phyloP scores from a whole-genome alignment of 2,113 vertebrate species.

The Triplophysa dalaica region DNA sequence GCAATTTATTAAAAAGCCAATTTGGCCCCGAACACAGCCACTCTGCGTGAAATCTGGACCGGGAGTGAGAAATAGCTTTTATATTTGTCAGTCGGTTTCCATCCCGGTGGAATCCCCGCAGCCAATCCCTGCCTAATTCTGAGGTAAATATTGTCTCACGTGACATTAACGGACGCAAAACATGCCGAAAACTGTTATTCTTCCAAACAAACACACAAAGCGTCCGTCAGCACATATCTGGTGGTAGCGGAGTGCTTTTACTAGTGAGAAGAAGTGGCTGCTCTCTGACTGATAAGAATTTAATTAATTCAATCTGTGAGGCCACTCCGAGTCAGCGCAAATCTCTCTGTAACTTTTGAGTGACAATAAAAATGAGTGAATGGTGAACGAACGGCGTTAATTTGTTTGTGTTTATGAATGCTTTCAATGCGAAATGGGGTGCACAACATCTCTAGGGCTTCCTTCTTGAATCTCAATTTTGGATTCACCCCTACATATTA shows the following conservation, averaged over 20 bases:
- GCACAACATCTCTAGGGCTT: background rate
- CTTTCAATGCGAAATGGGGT: slow-evolving; percentile 10
- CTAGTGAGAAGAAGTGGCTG: slow-evolving; percentile 24
- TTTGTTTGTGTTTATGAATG: slow-evolving; percentile 25
- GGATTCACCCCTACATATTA: background rate
- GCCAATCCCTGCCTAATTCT: slow-evolving; percentile 21
- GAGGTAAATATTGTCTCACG: slow-evolving; percentile 35
- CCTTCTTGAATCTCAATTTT: background rate
- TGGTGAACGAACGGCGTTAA: slow-evolving; percentile 19
- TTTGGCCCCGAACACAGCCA: slow-evolving; percentile 35
- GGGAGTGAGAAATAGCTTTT: slow-evolving; percentile 41
- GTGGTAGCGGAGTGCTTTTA: slow-evolving; percentile 37
- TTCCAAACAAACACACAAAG: slow-evolving; percentile 7
- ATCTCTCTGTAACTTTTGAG: slow-evolving; percentile 10
- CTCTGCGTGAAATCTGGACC: slow-evolving; percentile 28
- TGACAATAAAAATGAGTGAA: background rate
- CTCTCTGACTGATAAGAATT: slow-evolving; percentile 39
- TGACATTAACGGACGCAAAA: slow-evolving; percentile 29
- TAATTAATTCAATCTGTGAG: slow-evolving; percentile 45
- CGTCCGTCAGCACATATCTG: background rate
- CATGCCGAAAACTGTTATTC: slow-evolving; percentile 1
- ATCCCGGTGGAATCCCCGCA: slow-evolving; percentile 24
- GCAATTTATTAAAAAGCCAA: slow-evolving; percentile 36
- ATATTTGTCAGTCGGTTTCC: slow-evolving; percentile 41
- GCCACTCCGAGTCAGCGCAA: slow-evolving; percentile 35